Percentiles rank a stretch among this genome's conserved stretches.
phyloP scores from a whole-genome alignment of 2,888 invertebrate species.

The Eumerus sabulonum region DNA sequence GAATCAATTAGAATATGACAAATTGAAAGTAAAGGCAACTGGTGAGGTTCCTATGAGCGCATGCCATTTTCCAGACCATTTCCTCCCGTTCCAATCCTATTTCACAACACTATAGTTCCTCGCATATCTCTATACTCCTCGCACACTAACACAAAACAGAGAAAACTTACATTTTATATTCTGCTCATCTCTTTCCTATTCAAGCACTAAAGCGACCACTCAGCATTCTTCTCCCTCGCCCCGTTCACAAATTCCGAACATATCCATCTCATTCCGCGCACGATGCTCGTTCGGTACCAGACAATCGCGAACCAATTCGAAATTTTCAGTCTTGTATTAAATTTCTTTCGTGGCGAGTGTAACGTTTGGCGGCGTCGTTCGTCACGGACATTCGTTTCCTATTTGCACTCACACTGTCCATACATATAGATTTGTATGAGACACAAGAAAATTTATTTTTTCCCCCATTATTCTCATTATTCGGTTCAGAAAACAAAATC shows the following conservation, averaged over 20 bases:
- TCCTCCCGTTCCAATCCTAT: too few species aligned
- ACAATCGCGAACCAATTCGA: constrained; percentile 2
- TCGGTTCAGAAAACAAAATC: too few species aligned
- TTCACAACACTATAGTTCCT: too few species aligned
- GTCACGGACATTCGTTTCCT: constrained; percentile 49
- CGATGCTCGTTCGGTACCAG: constrained; percentile 3
- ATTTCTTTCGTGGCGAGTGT: constrained; percentile 43
- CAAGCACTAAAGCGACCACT: not conserved
- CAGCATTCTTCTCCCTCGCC: not conserved
- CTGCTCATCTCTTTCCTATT: too few species aligned
- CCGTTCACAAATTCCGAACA: not conserved
- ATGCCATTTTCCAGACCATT: too few species aligned
- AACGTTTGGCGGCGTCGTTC: constrained; percentile 31
- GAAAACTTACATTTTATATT: too few species aligned
- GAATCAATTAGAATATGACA: too few species aligned
- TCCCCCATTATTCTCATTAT: too few species aligned
- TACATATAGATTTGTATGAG: not conserved
- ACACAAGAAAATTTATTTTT: not conserved
- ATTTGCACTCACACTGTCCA: constrained; percentile 4
- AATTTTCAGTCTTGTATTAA: constrained; percentile 38
- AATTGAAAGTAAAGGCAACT: too few species aligned
- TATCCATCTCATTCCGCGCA: constrained; percentile 4
- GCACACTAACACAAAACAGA: too few species aligned
- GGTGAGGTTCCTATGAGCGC: too few species aligned
- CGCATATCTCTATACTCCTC: too few species aligned